These are phyloP conservation scores for Hirundo rustica DNA, from an alignment of 2,797 vertebrate genomes.

Conservation along the genomic window DNA sequence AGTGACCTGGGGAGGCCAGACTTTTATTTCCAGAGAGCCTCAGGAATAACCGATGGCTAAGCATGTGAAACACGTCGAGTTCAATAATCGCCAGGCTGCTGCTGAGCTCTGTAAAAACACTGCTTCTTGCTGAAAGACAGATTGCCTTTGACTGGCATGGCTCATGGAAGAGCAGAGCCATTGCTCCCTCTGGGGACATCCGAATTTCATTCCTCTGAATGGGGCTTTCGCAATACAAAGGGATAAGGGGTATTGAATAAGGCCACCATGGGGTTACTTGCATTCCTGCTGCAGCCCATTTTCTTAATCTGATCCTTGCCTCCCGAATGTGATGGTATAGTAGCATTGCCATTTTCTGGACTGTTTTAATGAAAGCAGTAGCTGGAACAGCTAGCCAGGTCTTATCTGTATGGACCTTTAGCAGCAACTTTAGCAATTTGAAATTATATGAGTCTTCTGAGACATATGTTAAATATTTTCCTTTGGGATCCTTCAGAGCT, in stretches of 20 bases:
- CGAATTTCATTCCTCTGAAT: background rate
- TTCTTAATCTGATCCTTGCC: background rate
- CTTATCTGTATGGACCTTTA: slow-evolving; percentile 9
- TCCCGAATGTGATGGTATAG: background rate
- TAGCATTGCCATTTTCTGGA: background rate
- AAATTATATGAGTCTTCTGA: background rate
- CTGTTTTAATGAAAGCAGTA: background rate
- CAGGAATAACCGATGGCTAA: background rate
- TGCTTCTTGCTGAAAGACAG: background rate
- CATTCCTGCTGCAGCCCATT: background rate
- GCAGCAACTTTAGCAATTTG: background rate
- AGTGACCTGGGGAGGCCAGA: background rate
- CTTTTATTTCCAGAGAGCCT: background rate
- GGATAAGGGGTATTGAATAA: background rate
- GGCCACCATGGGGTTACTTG: background rate
- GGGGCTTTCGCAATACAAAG: background rate
- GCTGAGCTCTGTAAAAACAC: background rate
- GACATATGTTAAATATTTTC: slow-evolving; percentile 13
- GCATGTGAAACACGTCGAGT: background rate
- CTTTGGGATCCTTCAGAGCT: background rate
- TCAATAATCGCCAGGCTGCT: background rate
- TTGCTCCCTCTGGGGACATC: background rate
- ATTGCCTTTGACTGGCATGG: background rate
- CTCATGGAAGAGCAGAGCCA: background rate
- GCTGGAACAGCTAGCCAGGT: background rate